Base-by-base conservation (phyloP, 2,113 vertebrate species). In the Excalfactoria chinensis region DNA sequence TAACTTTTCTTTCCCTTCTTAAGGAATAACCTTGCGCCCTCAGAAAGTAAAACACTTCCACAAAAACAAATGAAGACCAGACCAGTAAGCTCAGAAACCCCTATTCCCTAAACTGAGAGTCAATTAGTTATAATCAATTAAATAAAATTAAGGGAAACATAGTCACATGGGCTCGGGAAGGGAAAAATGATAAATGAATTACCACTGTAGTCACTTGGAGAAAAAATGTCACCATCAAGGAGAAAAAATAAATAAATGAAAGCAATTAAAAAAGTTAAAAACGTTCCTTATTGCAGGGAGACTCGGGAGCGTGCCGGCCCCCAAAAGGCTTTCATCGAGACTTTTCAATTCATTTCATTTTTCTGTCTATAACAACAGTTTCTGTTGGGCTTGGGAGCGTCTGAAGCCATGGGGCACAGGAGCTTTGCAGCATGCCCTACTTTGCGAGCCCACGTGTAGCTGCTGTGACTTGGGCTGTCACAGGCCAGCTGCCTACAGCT, bases 121-220 rank as follows among this genome's bases (percentile, higher is more conserved):
- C 93, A 97, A 97, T 96, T 95, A 97, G 95, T 96, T 93, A 95
- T 91, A 95, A 93, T 89, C 87, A 97, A 96, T 95, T 96, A 95
- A 90, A 93, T 93, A 96, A 97, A 95, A 96, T 91, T 95, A 96
- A 96, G 76, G 70, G 73, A 96, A 96, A 92, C 71, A 84, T 88
- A 88, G 56, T 79, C 84, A 91, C 82, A 67, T 63, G 76, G 86
- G 60, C 56, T 81, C 35, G 49, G 73, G 76, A 90, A 82, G 86
- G 60, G 32, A 64, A 88, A 92, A 86, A 75, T 15, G 72, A 95
- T 66, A 93, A 94, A 93, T 78, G 95, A 88, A 41, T 72, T 87
- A 78, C 86, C 53, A 84, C 1, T 86, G 73, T 21, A 86, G 81
- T 34, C 91, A 74, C 75, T 21, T 43, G 83, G 74, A 75, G 40